Percentiles rank a stretch among this genome's conserved stretches.
These are phyloP conservation scores for Hydropsyche betteni DNA, from an alignment of 2,888 invertebrate species.

Conservation along the genomic window DNA sequence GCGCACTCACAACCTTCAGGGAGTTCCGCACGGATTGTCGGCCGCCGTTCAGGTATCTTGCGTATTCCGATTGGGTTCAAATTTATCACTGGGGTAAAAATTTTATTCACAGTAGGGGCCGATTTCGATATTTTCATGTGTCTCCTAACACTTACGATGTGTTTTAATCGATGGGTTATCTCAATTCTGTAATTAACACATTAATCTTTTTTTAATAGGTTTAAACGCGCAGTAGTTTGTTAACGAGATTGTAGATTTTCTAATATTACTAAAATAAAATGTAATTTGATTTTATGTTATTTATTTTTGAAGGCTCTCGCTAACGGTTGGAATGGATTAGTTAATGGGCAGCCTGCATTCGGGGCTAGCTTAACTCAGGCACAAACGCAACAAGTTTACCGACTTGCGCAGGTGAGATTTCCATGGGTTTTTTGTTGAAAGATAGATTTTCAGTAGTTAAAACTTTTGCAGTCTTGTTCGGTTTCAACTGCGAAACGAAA, in stretches of 20 bases:
- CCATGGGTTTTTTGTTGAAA: too few species aligned
- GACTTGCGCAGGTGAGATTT: constrained; percentile 61
- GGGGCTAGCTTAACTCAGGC: constrained; percentile 61
- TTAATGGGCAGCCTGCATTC: constrained; percentile 52
- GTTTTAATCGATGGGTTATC: not conserved
- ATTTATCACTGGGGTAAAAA: not conserved
- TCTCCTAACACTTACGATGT: not conserved
- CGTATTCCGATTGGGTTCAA: constrained; percentile 35
- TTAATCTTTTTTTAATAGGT: not conserved
- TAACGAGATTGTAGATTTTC: not conserved
- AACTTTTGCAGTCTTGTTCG: too few species aligned
- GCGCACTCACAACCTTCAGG: constrained; percentile 55
- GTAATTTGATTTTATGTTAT: constrained; percentile 5
- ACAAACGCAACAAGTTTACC: constrained; percentile 65
- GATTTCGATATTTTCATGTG: too few species aligned
- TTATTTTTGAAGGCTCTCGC: constrained; percentile 56
- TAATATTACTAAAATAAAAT: not conserved
- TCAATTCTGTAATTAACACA: not conserved
- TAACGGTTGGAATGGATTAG: constrained; percentile 58
- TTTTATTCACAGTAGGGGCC: not conserved
- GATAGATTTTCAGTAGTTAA: too few species aligned
- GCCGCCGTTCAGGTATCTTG: constrained; percentile 54
- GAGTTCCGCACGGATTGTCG: constrained; percentile 58
- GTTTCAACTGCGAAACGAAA: too few species aligned
- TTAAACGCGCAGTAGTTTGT: too few species aligned